Evolutionary conservation across 2,888 invertebrate genomes (phyloP), one percentile per base, ranked within the genome.

Genomic region (Orthonychiurus folsomi): DNA sequence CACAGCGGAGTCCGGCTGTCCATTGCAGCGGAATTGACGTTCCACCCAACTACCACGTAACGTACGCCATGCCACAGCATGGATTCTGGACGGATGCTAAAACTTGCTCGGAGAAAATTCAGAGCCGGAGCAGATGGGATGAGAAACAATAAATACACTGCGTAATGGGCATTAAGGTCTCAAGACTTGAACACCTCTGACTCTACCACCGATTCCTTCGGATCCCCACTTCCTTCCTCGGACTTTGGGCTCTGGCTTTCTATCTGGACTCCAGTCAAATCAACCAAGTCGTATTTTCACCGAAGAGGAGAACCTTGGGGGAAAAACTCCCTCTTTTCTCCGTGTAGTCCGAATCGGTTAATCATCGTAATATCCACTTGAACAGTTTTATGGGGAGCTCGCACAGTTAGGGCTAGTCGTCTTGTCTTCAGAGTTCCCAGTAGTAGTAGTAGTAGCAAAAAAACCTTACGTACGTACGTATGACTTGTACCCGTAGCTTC

Each of bases 331-430:
- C n/a, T n/a, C n/a, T n/a, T n/a, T n/a, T n/a, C n/a, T n/a, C 62
- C 62, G 28, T 62, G 53, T 48, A 58, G 62, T 62, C 62, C 57
- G 53, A 57, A 59, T 27, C 62, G 57, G 62, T 62, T 62, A 62
- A 62, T 62, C 62, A 62, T 62, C 62, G 52, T 62, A 62, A 62
- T 62, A 56, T 62, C 62, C 62, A 62, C 62, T 62, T 62, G 57
- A 62, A 58, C 62, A 62, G 62, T 62, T 62, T 62, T 62, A 62
- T 62, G 62, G 62, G 37, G 15, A 15, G 9, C 37, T 9, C 5
- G 37, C 9, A 37, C 37, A 37, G 15, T 5, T 5, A 37, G 37
- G 37, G 15, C 15, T n/a, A n/a, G n/a, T n/a, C n/a, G n/a, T n/a
- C n/a, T n/a, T n/a, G n/a, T n/a, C n/a, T n/a, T n/a, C n/a, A n/a